Conservation (phyloP, 2,888 invertebrate genomes). For the Chromoteleia sp. region DNA sequence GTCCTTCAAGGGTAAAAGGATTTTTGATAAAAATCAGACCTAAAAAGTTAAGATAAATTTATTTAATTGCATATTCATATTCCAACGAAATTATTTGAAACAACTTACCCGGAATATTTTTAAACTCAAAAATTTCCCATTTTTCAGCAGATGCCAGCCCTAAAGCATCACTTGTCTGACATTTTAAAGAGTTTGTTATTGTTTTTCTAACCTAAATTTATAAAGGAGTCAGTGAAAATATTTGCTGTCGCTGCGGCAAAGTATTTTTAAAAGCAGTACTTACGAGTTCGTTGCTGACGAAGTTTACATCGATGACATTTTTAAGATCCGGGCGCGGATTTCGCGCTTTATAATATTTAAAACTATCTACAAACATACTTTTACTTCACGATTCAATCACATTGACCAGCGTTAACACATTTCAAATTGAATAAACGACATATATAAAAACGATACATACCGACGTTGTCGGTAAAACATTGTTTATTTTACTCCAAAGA, state of each 20-base stretch:
- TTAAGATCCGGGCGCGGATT: slow-evolving; percentile 87
- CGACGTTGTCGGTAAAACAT: no score
- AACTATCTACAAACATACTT: slow-evolving; percentile 88
- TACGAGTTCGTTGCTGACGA: slow-evolving; percentile 73
- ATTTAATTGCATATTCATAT: no score
- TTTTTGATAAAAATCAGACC: slow-evolving; percentile 93
- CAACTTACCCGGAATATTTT: slow-evolving; percentile 86
- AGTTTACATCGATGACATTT: slow-evolving; percentile 87
- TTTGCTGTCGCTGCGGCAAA: background rate
- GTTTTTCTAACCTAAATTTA: slow-evolving; percentile 79
- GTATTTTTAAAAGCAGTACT: slow-evolving; percentile 36
- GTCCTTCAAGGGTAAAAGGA: slow-evolving; percentile 92
- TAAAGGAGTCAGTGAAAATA: slow-evolving; percentile 4
- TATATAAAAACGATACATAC: no score
- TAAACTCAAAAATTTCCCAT: slow-evolving; percentile 89
- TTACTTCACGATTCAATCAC: background rate
- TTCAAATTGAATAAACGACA: no score
- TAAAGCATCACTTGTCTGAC: slow-evolving; percentile 73
- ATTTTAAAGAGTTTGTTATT: slow-evolving; percentile 61
- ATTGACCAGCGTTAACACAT: no score
- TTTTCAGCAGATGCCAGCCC: slow-evolving; percentile 85
- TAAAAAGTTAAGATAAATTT: slow-evolving; percentile 74
- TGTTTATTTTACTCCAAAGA: no score
- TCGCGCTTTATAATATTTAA: slow-evolving; percentile 93
- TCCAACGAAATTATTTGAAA: background rate